These are phyloP conservation scores for Echeneis naucrates DNA, from an alignment of 2,797 vertebrate genomes.

Conservation along the genomic window DNA sequence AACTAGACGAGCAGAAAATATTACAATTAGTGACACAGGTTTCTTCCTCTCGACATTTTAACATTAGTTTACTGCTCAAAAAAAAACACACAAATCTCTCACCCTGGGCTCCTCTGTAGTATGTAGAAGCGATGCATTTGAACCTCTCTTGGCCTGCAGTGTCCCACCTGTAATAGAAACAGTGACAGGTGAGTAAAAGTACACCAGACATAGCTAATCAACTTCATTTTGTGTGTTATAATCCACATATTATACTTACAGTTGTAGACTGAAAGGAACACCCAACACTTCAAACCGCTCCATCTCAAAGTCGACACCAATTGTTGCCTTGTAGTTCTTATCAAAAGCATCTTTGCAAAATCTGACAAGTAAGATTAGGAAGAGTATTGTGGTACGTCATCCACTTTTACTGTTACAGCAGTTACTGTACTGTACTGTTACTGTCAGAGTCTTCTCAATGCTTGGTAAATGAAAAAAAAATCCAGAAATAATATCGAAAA, in stretches of 20 bases:
- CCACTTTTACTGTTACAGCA: too few species aligned
- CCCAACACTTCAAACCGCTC: constrained; percentile 96
- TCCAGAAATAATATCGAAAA: too few species aligned
- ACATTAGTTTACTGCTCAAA: not conserved
- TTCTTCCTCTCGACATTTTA: not conserved
- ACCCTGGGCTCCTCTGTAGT: constrained; percentile 96
- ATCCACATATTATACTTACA: constrained; percentile 84
- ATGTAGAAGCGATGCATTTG: constrained; percentile 97
- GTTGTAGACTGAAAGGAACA: constrained; percentile 94
- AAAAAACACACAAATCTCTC: constrained; percentile 18
- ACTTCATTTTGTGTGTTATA: not conserved
- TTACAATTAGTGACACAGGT: not conserved
- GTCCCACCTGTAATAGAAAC: constrained; percentile 88
- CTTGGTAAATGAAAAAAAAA: too few species aligned
- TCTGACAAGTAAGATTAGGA: constrained; percentile 64
- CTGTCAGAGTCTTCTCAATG: too few species aligned
- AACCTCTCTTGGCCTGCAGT: constrained; percentile 96
- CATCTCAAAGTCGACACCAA: constrained; percentile 98
- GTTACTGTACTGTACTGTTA: too few species aligned
- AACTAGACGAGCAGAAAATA: constrained; percentile 78
- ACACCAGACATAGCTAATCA: not conserved
- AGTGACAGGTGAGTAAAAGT: not conserved
- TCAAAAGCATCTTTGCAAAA: constrained; percentile 97
- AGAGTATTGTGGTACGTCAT: too few species aligned
- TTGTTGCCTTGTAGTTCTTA: constrained; percentile 99